Evolutionary conservation across 2,113 vertebrate genomes (phyloP), one percentile per base, ranked within the genome.

Genomic region (Madoqua kirkii): DNA sequence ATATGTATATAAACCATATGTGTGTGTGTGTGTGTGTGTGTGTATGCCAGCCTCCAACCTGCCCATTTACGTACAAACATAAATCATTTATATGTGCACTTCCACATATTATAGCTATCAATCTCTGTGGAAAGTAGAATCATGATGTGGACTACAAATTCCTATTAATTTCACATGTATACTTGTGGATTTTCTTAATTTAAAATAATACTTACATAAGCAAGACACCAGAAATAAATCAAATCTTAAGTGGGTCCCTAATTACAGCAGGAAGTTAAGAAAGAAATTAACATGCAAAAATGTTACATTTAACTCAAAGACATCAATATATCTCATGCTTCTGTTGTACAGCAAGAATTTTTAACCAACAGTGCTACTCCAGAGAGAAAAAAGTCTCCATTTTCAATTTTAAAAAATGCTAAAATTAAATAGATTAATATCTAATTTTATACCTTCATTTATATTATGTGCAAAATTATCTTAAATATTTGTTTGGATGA

Each of bases 401-500:
- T 98, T 98, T 98, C 98, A 98, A 98, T 98, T 98, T 98, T 98
- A 98, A 98, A 98, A 96, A 98, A 98, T 97, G 96, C 45, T 98
- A 94, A 97, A 98, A 98, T 98, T 98, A 99, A 98, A 99, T 50
- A 97, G 97, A 98, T 99, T 98, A 98, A 98, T 98, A 99, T 98
- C 98, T 98, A 98, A 98, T 99, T 98, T 98, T 98, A 98, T 98
- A 97, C 98, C 88, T 98, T 98, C 98, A 98, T 98, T 98, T 98
- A 98, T 97, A 97, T 87, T 97, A 98, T 97, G 98, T 98, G 97
- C 95, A 98, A 98, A 98, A 98, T 98, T 98, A 98, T 98, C 98
- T 98, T 98, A 98, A 98, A 98, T 98, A 98, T 98, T 98, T 98
- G 98, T 98, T 98, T 98, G 98, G 98, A 98, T 98, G 98, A 97